Evolutionary conservation across 2,113 vertebrate species (phyloP).

Genomic region (Chlamydotis undulata): DNA sequence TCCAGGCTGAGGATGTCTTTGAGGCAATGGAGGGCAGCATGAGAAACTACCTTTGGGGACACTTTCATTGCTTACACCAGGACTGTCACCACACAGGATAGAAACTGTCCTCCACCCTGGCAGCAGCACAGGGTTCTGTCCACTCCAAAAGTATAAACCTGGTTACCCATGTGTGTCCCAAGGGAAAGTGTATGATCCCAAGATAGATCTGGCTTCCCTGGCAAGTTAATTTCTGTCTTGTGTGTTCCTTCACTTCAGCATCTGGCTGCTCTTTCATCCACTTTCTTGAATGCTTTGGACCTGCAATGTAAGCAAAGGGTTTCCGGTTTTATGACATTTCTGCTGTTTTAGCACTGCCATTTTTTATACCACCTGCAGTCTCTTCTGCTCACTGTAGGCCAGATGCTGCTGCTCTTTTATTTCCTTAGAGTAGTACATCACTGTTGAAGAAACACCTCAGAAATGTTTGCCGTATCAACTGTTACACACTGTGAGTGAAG

Average conservation of each 20-base stretch:
- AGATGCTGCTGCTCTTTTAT: neutral
- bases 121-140: neutral
- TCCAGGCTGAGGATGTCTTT: accelerated
- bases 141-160: neutral
- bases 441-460: neutral
- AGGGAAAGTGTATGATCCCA: neutral
- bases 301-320: neutral
- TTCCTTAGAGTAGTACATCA: neutral
- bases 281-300: neutral
- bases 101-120: neutral
- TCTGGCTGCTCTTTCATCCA: neutral
- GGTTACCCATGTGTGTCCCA: neutral
- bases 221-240: neutral
- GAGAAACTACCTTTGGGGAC: neutral
- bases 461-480: neutral
- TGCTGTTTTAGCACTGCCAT: neutral
- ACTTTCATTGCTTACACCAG: neutral
- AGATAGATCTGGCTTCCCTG: neutral
- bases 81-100: neutral
- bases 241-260: neutral
- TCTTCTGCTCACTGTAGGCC: neutral
- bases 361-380: neutral
- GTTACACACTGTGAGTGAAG: neutral
- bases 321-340: neutral
- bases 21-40: neutral